Base-by-base conservation (phyloP, 2,113 vertebrate genomes). In the Pseudopipra pipra region DNA sequence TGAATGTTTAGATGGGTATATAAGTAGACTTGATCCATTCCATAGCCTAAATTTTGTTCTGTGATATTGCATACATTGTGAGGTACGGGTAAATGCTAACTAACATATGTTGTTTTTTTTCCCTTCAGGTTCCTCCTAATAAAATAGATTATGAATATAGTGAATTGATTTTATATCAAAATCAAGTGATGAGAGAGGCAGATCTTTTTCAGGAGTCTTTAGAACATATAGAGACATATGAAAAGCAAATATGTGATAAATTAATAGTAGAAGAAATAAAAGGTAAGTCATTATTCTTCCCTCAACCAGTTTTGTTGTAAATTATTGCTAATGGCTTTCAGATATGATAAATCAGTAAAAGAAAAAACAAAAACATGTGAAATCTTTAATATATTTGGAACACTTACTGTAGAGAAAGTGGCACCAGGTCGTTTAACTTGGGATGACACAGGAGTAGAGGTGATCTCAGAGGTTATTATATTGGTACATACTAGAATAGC, bases 111-210 rank as follows among this genome's bases (percentile, higher is more conserved):
- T 33, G 3, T 52, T 85, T 94, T 89, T 94, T 95, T 35, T 33
- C 3, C 12, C 31, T 2, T 13, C 63, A 98, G 98, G 90, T 98
- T 97, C 97, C 98, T 92, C 97, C 96, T 72, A 98, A 98, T 93
- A 98, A 98, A 97, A 94, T 98, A 94, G 98, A 98, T 78, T 98
- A 98, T 97, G 98, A 98, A 80, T 98, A 98, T 88, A 98, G 98
- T 93, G 98, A 98, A 96, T 93, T 98, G 77, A 97, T 98, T 85
- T 62, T 98, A 35, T 98, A 98, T 94, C 98, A 98, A 92, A 98
- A 98, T 95, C 98, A 98, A 97, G 98, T 98, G 77, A 98, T 98
- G 98, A 97, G 97, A 96, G 98, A 98, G 80, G 98, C 98, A 95
- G 97, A 98, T 95, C 95, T 98, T 10, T 98, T 98, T 97, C 97